Evolutionary conservation across 2,797 vertebrate species (phyloP).

Genomic region (Takifugu ocellatus): DNA sequence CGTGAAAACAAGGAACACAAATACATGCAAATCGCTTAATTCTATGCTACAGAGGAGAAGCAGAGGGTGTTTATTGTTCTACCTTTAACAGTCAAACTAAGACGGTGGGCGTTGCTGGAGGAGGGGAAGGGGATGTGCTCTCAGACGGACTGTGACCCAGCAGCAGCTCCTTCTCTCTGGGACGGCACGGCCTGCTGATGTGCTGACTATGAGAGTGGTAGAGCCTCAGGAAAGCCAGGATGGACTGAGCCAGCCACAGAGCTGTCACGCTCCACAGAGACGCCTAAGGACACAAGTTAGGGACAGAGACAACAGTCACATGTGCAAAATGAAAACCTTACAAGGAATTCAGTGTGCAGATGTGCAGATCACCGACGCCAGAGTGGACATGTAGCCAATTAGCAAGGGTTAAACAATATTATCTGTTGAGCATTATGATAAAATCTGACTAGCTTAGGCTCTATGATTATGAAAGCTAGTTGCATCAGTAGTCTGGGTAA

Average conservation of each 20-base stretch:
- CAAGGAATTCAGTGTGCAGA: neutral
- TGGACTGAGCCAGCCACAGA: conserved; percentile 75
- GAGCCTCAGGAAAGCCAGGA: conserved; percentile 79
- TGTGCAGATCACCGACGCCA: no score
- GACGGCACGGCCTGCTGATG: conserved; percentile 72
- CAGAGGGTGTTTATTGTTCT: neutral
- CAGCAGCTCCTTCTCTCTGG: conserved; percentile 78
- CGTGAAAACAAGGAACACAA: no score
- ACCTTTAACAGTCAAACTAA: conserved; percentile 48
- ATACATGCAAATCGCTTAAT: no score
- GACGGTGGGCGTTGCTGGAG: conserved; percentile 56
- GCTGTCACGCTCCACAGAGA: conserved; percentile 77
- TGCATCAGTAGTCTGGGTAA: no score
- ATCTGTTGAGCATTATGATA: neutral
- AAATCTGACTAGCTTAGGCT: no score
- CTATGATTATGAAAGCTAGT: no score
- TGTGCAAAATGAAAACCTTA: neutral
- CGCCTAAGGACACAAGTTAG: conserved; percentile 51
- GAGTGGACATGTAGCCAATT: neutral
- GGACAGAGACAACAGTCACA: neutral
- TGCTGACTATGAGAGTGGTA: conserved; percentile 80
- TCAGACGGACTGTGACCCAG: conserved; percentile 58
- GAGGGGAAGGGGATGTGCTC: conserved; percentile 54
- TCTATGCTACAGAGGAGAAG: no score
- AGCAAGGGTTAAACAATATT: neutral